Base-by-base conservation (phyloP, 92 coral and sea anemone genomes). In the Desmophyllum pertusum region DNA sequence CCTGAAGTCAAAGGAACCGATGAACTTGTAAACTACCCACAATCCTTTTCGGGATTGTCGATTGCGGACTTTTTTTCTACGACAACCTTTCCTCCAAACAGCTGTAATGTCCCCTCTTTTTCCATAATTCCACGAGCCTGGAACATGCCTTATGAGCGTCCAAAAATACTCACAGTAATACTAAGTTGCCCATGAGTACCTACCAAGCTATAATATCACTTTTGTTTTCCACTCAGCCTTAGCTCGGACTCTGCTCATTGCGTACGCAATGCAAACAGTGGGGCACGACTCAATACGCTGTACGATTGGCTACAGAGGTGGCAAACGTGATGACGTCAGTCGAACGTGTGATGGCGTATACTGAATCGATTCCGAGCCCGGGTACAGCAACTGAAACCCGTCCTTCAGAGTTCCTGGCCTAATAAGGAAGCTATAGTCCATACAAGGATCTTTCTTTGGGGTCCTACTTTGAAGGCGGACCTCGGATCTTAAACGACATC, bases 391-490 rank as follows among this genome's bases (percentile, higher is more conserved):
- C 33, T 4, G 37, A 68, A 18, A 37, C 42, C 36, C 80, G 10
- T 19, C 84, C 88, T 13, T 78, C 88, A 5, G 19, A 48, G 17
- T n/a, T 67, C 35, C 17, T 90, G 93, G 93, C 93, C 93, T 9
- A 69, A 35, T 4, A 59, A 23, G 93, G 93, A 21, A 19, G 84
- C 13, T 46, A n/a, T 90, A 15, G 41, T 39, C n/a, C 14, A 36
- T 90, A 25, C 45, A n/a, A 77, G 2, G 73, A 86, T 38, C 83
- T 90, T 18, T 80, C 85, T 19, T 63, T 90, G 48, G 66, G n/a
- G n/a, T n/a, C 53, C 23, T 90, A 90, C 62, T 39, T 75, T 33
- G 68, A 73, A n/a, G 88, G 88, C 10, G 86, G 84, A 19, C 67
- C 84, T 13, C 9, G 18, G 8, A 83, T 70, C 13, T 71, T 90